These are phyloP conservation scores for Periplaneta americana DNA, from an alignment of 1,140 invertebrate species.

Conservation along the genomic window DNA sequence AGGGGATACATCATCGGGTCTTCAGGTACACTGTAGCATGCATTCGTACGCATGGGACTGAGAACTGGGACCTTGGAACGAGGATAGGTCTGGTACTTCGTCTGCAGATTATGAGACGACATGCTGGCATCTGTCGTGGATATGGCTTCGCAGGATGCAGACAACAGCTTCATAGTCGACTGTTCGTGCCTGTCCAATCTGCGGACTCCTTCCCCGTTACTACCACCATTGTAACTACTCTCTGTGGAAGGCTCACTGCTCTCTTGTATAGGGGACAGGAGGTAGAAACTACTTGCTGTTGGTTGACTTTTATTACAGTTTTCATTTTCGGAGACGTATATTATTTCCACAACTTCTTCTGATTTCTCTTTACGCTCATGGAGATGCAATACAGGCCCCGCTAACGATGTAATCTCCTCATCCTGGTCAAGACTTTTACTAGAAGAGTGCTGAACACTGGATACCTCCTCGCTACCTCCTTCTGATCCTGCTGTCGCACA, in stretches of 20 bases:
- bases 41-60: constrained; percentile 17
- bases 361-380: neutral
- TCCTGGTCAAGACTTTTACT: neutral
- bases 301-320: neutral
- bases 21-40: constrained; percentile 29
- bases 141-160: constrained; percentile 25
- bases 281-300: constrained; percentile 28
- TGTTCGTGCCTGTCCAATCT: neutral
- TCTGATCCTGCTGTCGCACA: neutral
- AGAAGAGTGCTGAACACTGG: neutral
- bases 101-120: neutral
- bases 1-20: constrained; percentile 44
- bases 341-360: constrained; percentile 2
- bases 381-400: neutral
- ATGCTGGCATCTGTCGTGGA: neutral
- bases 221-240: constrained; percentile 36
- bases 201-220: neutral
- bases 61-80: constrained; percentile 38
- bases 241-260: constrained; percentile 47
- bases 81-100: constrained; percentile 48
- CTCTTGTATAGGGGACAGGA: constrained; percentile 52
- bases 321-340: constrained; percentile 8
- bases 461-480: neutral
- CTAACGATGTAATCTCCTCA: neutral
- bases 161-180: constrained; percentile 12